These are phyloP conservation scores for Streptopelia turtur DNA, from an alignment of 2,797 vertebrate species.

Conservation along the genomic window DNA sequence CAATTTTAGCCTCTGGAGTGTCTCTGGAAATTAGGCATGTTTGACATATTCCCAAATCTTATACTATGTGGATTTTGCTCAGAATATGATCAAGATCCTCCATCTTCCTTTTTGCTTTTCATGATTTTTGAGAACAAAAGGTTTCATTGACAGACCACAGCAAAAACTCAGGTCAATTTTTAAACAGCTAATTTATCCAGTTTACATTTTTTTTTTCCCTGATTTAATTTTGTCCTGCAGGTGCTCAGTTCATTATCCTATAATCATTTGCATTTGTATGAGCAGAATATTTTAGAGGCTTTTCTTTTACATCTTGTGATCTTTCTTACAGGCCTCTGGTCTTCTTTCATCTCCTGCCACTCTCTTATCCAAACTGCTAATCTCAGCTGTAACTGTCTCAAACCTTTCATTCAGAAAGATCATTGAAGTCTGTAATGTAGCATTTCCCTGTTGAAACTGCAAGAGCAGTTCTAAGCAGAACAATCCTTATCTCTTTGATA, in stretches of 20 bases:
- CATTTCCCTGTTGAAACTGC: constrained; percentile 23
- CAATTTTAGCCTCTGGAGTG: background rate
- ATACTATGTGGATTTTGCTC: background rate
- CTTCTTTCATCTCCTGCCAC: constrained; percentile 36
- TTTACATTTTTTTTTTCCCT: background rate
- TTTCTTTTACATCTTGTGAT: constrained; percentile 45
- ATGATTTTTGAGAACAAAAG: background rate
- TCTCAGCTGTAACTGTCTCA: constrained; percentile 46
- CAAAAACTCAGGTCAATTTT: background rate
- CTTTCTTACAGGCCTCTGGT: constrained; percentile 22
- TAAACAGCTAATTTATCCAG: background rate
- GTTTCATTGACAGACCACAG: background rate
- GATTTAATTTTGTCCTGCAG: constrained; percentile 25
- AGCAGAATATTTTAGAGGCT: constrained; percentile 21
- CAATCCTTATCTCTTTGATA: constrained; percentile 44
- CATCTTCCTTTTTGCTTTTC: background rate
- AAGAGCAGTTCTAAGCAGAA: constrained; percentile 11
- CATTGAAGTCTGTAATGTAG: constrained; percentile 39
- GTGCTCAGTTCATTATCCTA: constrained; percentile 1
- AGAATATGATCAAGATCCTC: background rate
- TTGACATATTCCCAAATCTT: background rate
- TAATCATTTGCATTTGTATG: constrained; percentile 48
- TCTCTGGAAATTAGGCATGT: background rate
- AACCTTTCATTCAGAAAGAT: constrained; percentile 24
- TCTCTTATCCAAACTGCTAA: constrained; percentile 39